These are phyloP conservation scores for Xenopus laevis DNA, from an alignment of 2,113 vertebrate genomes.

Conservation along the genomic window DNA sequence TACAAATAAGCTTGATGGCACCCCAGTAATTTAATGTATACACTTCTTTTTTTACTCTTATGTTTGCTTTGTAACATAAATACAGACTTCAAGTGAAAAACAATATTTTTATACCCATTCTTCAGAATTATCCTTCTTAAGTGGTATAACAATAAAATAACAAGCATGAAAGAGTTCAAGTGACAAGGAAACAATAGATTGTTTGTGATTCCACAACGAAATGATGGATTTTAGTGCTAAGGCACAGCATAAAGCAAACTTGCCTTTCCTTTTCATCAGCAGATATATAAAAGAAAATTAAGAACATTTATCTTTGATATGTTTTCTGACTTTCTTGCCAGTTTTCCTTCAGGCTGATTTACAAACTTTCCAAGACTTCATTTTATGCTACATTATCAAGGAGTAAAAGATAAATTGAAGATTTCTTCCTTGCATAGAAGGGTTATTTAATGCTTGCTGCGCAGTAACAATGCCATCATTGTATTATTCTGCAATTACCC, in stretches of 20 bases:
- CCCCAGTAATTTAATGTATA: too few relatives aligned
- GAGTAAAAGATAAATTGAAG: constrained; percentile 15
- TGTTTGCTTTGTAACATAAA: too few relatives aligned
- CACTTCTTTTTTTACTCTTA: too few relatives aligned
- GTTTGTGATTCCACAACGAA: constrained; percentile 1
- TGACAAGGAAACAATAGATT: constrained; percentile 5
- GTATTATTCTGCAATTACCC: too few relatives aligned
- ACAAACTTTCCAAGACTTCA: constrained; percentile 7
- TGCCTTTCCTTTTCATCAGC: constrained; percentile 21
- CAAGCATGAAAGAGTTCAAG: not conserved
- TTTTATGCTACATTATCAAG: constrained; percentile 20
- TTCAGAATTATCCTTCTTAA: not conserved
- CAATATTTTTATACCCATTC: too few relatives aligned
- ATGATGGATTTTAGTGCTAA: constrained; percentile 24
- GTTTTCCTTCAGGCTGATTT: constrained; percentile 16
- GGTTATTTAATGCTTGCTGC: constrained; percentile 4
- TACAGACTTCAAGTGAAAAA: too few relatives aligned
- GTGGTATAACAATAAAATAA: constrained; percentile 1
- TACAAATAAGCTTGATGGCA: too few relatives aligned
- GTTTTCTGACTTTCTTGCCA: constrained; percentile 10
- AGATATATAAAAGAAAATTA: constrained; percentile 36
- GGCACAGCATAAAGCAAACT: not conserved
- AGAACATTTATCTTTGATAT: constrained; percentile 32
- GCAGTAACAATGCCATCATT: not conserved
- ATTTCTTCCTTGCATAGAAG: not conserved